Evolutionary conservation across 2,888 invertebrate genomes (phyloP), one percentile per base, ranked within the genome.

Genomic region (Drosophila kuntzei): DNA sequence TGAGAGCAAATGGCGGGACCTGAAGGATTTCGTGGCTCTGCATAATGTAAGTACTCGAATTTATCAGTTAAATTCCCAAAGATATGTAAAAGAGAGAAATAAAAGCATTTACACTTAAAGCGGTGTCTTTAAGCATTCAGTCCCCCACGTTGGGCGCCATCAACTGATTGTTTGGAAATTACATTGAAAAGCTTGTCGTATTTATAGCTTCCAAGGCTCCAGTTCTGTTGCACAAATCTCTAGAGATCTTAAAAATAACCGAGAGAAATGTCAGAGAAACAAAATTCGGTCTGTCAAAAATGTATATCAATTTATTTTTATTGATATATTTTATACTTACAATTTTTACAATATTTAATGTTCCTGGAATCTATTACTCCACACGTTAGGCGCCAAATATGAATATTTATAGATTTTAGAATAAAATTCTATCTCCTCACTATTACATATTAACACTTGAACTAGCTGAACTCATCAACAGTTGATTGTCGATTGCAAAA

Each of bases 1-100:
- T 92, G 98, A 98, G 92, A 97, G 96, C 87, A 98, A 98, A 93
- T 97, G 98, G 95, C 94, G 98, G 63, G 98, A 98, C 92, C 94
- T 99, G 70, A 98, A 98, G 93, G 98, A 98, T 93, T 98, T 99
- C 93, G 95, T 98, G 78, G 95, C 96, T 37, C 94, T 98, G 76
- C 98, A 98, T 93, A 98, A 98, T 94, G 92, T 92, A 80, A 88
- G 90, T 87, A 80, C 60, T 58, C 46, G 46, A 32, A 39, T 8
- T 14, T 49, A n/a, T 32, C 4, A 12, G 36, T 18, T 22, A 46
- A 47, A 14, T 37, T 27, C 25, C 2, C 8, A 18, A 14, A 34
- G 12, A 25, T 14, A 9, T 12, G 7, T 12, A 12, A 12, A 11
- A 25, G 29, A 25, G 29, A 8, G 14, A 49, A 49, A 59, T 49